Base-by-base conservation (phyloP, 92 coral and sea anemone genomes). In the Bergia sp. region DNA sequence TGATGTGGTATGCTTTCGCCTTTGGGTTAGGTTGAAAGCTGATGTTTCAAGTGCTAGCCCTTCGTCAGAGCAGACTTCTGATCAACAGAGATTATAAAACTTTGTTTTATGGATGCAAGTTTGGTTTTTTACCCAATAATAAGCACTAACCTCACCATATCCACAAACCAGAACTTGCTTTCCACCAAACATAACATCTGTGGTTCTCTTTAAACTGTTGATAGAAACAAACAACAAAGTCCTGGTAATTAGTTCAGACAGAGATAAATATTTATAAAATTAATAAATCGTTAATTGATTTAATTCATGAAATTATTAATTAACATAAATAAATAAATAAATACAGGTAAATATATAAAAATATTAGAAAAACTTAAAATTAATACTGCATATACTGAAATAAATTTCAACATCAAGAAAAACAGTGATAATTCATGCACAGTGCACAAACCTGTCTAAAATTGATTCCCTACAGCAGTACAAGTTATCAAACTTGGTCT, bases 181-280 rank as follows among this genome's bases (percentile, higher is more conserved):
- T 40, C 99, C 99, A 61, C 99, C 99, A 93, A 97, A 97, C 99
- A 97, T 97, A 37, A 97, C 99, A 92, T 97, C 99, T 20, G 99
- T 97, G 47, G 99, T 97, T 89, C 99, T 96, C 93, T 97, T 97
- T 84, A 97, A 95, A 90, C 99, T 97, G 72, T 7, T 3, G 18
- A 39, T 47, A 12, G 11, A 86, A 71, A 18, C 20, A 80, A 41
- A 29, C 58, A 40, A 3, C 39, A n/a, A 43, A 23, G 58, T 53
- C 13, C 1, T 53, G 58, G 18, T 53, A 53, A 11, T 11, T 5
- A 47, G 11, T 47, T 47, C 1, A 47, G 29, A 29, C 29, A 29
- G 0, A 29, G 29, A 29, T 29, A 29, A 29, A 29, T 29, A 29
- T 29, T 29, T 29, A 29, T 29, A 29, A 29, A 29, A 29, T 29